Base-by-base conservation (phyloP, 2,888 invertebrate species). In the Ormia ochracea region DNA sequence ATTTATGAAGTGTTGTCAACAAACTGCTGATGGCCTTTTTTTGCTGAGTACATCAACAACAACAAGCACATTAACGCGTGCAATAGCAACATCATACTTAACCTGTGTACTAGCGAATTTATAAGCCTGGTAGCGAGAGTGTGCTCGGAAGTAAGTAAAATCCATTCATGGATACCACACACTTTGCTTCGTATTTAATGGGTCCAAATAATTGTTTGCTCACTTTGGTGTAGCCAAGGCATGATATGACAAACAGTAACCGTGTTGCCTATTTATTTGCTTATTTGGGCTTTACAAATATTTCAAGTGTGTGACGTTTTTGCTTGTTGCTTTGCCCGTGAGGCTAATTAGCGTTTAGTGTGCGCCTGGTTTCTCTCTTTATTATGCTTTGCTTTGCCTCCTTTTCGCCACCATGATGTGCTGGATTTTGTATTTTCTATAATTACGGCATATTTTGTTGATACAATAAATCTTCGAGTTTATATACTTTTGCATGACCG, bases 281-380 rank as follows among this genome's bases (percentile, higher is more conserved):
- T 52, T 31, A 52, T 54, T 52, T 52, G 33, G 48, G 17, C 6
- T 54, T 43, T 21, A 19, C 14, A 52, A 66, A 26, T 52, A 4
- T 23, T 38, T 14, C 17, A 17, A 23, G 23, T 61, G 31, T 33
- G 28, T 54, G 14, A 23, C 12, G 54, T 0, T n/a, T 66, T 50
- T 68, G 63, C 59, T 45, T 68, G 28, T n/a, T 65, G 52, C 12
- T 70, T n/a, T 74, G 79, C 79, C 80, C 80, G 76, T 31, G 80
- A 80, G 80, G 76, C 76, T 80, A 80, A 80, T 80, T 80, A 80
- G 80, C 76, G 76, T 76, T 76, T 68, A 80, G 73, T 68, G 61
- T 76, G 72, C 43, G 48, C 70, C 72, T 28, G 56, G 72, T 80
- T 43, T 7, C 21, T 65, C 52, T 61, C 26, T 17, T 10, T 10